Evolutionary conservation across 1,140 invertebrate genomes (phyloP), one percentile per base, ranked within the genome.

Genomic region (Portunus trituberculatus): DNA sequence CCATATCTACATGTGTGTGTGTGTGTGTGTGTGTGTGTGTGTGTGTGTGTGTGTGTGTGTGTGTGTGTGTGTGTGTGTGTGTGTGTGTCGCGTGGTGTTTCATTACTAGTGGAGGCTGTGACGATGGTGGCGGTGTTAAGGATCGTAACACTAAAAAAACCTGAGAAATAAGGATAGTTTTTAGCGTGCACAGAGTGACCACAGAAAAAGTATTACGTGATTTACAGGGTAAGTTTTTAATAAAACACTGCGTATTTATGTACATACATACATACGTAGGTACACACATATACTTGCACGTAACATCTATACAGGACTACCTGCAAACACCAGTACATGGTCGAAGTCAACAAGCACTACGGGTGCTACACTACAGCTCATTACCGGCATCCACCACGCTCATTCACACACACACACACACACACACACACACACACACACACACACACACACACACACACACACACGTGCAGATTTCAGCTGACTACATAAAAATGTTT

Each of bases 191-290:
- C 67, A 76, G n/a, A n/a, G 67, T 76, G 67, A 76, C 25, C 67
- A 76, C 20, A 76, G 16, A 76, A 25, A 76, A 20, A 76, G 6
- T 20, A n/a, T 76, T n/a, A 76, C 67, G 67, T n/a, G 67, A 76
- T 76, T 76, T 76, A 76, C 67, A 76, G 67, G 67, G 20, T 76
- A n/a, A 76, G 20, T 76, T 20, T 76, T 76, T 76, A 76, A 76
- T 25, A 25, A 59, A n/a, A 76, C 67, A 76, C 25, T 76, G 67
- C n/a, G 29, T 91, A 91, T 52, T 48, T 91, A 91, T 91, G 28
- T 91, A 91, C 48, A 52, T 91, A 91, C 48, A 91, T 91, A 91
- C 25, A 7, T 91, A 91, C 31, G 48, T 91, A 91, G 20, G 28
- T 59, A 91, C 48, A 91, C 14, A 91, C 28, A 91, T 59, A 52